A percentile compares a stretch with the other conserved stretches of the same genome.
Evolutionary conservation across 2,888 invertebrate species (phyloP).

Genomic region (Clunio marinus): DNA sequence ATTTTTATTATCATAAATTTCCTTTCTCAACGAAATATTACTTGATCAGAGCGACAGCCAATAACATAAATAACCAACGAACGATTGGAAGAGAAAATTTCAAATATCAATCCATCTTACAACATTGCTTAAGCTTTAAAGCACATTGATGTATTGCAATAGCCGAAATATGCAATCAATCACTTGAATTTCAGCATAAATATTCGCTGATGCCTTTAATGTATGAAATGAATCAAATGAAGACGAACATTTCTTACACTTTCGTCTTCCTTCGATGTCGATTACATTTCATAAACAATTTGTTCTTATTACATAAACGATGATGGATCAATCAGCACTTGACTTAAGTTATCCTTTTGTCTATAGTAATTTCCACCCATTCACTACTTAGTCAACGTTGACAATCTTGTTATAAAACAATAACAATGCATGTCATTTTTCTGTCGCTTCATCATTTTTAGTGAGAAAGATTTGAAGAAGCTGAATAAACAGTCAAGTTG

Average conservation of each 20-base stretch:
- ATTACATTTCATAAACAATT: conserved; percentile 15
- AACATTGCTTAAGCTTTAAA: background rate
- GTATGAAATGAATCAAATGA: no score
- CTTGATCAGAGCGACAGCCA: no score
- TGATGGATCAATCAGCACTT: conserved; percentile 30
- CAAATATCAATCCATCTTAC: conserved; percentile 24
- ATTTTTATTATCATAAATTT: no score
- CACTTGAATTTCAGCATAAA: conserved; percentile 5
- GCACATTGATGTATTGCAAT: conserved; percentile 13
- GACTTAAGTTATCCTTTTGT: background rate
- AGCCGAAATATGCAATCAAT: conserved; percentile 24
- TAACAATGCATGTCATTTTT: background rate
- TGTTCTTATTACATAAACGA: background rate
- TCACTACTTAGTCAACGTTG: background rate
- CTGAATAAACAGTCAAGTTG: background rate
- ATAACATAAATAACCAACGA: conserved; percentile 3
- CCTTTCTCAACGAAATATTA: no score
- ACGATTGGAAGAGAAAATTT: background rate
- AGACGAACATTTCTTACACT: no score
- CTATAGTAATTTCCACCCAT: background rate
- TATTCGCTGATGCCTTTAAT: background rate
- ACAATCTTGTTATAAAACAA: conserved; percentile 5
- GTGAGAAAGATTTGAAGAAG: background rate
- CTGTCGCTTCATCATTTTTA: background rate
- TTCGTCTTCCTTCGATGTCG: background rate